Evolutionary conservation across 2,797 vertebrate species (phyloP).

Genomic region (Benthosema pterotum): DNA sequence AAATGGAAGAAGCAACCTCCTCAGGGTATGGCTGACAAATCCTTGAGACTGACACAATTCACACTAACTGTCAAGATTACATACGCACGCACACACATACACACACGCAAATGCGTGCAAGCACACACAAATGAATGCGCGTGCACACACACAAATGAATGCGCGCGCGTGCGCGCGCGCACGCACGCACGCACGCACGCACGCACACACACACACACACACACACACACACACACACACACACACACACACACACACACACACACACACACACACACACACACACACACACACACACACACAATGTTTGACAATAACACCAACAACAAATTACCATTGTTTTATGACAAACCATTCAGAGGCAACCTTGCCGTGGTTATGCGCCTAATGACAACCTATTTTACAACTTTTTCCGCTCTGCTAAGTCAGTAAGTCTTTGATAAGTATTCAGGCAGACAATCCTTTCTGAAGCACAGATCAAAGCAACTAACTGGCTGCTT

Average conservation of each 20-base stretch:
- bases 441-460: conserved; percentile 80
- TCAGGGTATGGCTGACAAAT: conserved; percentile 11
- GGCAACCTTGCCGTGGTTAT: conserved; percentile 32
- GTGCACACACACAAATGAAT: background rate
- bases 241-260: conserved; percentile 12
- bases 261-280: conserved; percentile 2
- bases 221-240: conserved; percentile 6
- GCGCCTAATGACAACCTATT: conserved; percentile 56
- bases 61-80: conserved; percentile 2
- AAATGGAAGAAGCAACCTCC: conserved; percentile 29
- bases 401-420: conserved; percentile 51
- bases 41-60: conserved; percentile 15
- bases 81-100: no score
- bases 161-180: conserved; percentile 4
- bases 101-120: conserved; percentile 4
- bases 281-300: conserved; percentile 5
- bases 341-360: conserved; percentile 56
- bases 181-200: conserved; percentile 11
- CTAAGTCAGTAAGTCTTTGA: conserved; percentile 75
- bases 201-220: conserved; percentile 2
- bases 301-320: conserved; percentile 3
- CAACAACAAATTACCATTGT: conserved; percentile 19
- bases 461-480: conserved; percentile 84
- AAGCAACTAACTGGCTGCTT: conserved; percentile 79
- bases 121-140: no score